Evolutionary conservation across 2,113 vertebrate species (phyloP), one percentile per base, ranked within the genome.

Genomic region (Solea solea): DNA sequence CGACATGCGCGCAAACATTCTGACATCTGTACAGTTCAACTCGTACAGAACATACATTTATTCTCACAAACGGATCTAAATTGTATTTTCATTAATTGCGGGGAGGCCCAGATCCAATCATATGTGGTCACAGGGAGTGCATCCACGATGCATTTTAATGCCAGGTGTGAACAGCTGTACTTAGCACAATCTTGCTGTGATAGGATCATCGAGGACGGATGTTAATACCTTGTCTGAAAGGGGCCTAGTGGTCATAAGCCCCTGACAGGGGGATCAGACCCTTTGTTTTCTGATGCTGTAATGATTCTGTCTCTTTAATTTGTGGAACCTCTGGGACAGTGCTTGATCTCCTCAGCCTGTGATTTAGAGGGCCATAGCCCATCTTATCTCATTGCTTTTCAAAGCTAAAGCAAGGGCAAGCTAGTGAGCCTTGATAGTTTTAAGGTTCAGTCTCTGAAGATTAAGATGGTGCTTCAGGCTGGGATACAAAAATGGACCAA

Each of bases 381-480:
- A 50, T 82, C 69, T 87, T 86, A 89, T 89, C 81, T 82, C 80
- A 86, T 82, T 61, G 51, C 80, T 86, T 88, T 86, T 88, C 82
- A 87, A 86, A 84, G 78, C 75, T 75, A 64, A 81, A 86, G 79
- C 53, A 81, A 73, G 52, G 83, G 72, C 76, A 69, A 64, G 78
- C 81, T 65, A 48, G 54, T 48, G 70, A 81, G 72, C 74, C 78
- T 85, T 59, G 76, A 78, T 84, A 73, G 64, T 91, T 86, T 86
- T 71, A 77, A 89, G 56, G 76, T 69, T 72, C 61, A 72, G 69
- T 74, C 34, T 80, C 62, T 74, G 60, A 53, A 67, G 62, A 57
- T 72, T 64, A 83, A 70, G 64, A 82, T 76, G 60, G 42, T 7
- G 21, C 83, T 76, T 62, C 67, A 64, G 74, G 69, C 79, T 62